Evolutionary conservation across 2,797 vertebrate genomes (phyloP), one percentile per base, ranked within the genome.

Genomic region (Poecilia velifera): DNA sequence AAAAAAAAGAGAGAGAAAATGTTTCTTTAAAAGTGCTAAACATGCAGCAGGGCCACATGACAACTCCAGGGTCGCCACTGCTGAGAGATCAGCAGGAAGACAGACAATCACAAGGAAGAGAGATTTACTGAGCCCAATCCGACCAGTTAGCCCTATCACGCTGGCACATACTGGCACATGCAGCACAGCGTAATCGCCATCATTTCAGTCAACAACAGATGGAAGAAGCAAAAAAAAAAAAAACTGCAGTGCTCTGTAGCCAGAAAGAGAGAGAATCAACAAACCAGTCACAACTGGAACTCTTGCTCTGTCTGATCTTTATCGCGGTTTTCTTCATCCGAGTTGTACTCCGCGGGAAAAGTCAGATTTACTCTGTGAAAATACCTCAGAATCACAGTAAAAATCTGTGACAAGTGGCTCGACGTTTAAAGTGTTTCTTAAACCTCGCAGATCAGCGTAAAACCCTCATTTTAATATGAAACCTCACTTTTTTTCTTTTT

Each of bases 121-220:
- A 45, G 41, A 71, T 36, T 45, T 45, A 16, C 39, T 45, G 41
- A 45, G 41, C 12, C 41, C 25, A 71, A 45, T 71, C 25, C 6
- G 43, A 28, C 20, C 68, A 45, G 68, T 71, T 28, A 71, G 41
- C 68, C 25, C 12, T n/a, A 28, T 71, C 68, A 71, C n/a, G 25
- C 41, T 14, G 68, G 68, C 68, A 43, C 68, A 71, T 45, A 18
- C 41, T 45, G 68, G 25, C 68, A 70, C 39, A 43, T 14, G 22
- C 66, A n/a, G 39, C 66, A 45, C 68, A 45, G 68, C 41, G 1
- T 45, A 71, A 71, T 45, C 41, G 16, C 68, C 68, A 71, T 45
- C 68, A 45, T n/a, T 71, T 28, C 25, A 71, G 25, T 71, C 68
- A 71, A 71, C 68, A 45, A 43, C 68, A 71, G 25, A 71, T 45